Evolutionary conservation across 2,113 vertebrate species (phyloP).

Genomic region (Spheniscus mendiculus): DNA sequence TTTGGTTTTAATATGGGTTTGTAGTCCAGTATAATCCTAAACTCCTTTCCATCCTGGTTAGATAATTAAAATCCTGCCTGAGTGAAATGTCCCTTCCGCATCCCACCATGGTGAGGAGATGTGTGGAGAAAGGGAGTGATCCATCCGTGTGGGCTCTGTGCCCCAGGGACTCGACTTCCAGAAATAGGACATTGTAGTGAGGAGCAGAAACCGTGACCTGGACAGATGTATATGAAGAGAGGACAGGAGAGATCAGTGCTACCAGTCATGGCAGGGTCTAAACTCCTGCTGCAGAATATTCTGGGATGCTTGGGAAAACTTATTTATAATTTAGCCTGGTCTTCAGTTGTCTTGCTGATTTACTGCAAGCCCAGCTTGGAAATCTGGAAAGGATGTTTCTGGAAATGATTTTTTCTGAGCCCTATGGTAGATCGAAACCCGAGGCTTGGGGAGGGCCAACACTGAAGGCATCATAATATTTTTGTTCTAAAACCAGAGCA

Average conservation of each 20-base stretch:
- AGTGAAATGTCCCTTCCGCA: background rate
- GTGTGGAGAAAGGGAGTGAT: background rate
- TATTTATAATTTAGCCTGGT: background rate
- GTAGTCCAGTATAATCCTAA: background rate
- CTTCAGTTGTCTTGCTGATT: background rate
- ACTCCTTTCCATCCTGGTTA: background rate
- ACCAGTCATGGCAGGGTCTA: background rate
- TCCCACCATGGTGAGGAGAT: background rate
- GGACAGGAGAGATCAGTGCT: background rate
- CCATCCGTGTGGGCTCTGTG: background rate
- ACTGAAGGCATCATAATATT: background rate
- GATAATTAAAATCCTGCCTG: background rate
- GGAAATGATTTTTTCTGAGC: background rate
- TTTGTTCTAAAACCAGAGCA: slow-evolving; percentile 3
- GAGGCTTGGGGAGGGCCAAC: background rate
- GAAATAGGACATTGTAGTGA: background rate
- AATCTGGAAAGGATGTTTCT: background rate
- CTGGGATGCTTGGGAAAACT: background rate
- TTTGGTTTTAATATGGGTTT: background rate
- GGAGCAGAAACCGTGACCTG: background rate
- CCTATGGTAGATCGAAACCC: background rate
- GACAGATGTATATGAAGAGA: background rate
- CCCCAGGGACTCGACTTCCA: background rate
- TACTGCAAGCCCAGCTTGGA: background rate
- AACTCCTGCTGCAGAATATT: background rate